Base-by-base conservation (phyloP, 2,113 vertebrate genomes). In the Xenopus tropicalis region DNA sequence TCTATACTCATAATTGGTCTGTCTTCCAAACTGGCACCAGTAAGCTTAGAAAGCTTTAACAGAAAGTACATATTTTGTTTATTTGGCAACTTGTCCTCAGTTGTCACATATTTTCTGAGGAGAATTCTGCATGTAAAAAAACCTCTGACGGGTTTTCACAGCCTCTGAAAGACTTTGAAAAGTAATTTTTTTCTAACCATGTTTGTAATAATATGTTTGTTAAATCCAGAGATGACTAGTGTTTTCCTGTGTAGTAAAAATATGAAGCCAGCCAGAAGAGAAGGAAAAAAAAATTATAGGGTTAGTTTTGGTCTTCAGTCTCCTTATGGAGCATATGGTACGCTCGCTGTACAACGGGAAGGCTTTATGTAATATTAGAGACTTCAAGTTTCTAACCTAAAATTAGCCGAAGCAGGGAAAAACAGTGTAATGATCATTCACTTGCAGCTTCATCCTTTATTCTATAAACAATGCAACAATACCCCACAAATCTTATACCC, bases 131-230 rank as follows among this genome's bases (percentile, higher is more conserved):
- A 62, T 42, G 69, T 68, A 62, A 69, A 63, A 66, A 65, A 63
- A n/a, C 5, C 3, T 65, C 25, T 44, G 19, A 44, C 62, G 4
- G 25, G 10, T 29, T 65, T 65, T 21, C 19, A 43, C 13, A 16
- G 63, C 37, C 52, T 54, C 57, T 51, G 43, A 42, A 54, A 74
- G 72, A 68, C 24, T 66, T 57, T 62, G 42, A 74, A 71, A 74
- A 61, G 65, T 69, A 29, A 37, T 75, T 69, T 59, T 59, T 69
- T 61, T n/a, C n/a, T 21, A 75, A 68, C 71, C 58, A 37, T 61
- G 56, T 75, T 75, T 75, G 61, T 75, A 75, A 75, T 75, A 75
- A 75, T 66, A 75, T 74, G 58, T 42, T 56, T 61, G 11, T 72
- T 72, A 72, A 56, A 65, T 57, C 24, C 61, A 54, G 48, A 75